Base-by-base conservation (phyloP, 2,113 vertebrate genomes). In the Gymnocephalus cernua region DNA sequence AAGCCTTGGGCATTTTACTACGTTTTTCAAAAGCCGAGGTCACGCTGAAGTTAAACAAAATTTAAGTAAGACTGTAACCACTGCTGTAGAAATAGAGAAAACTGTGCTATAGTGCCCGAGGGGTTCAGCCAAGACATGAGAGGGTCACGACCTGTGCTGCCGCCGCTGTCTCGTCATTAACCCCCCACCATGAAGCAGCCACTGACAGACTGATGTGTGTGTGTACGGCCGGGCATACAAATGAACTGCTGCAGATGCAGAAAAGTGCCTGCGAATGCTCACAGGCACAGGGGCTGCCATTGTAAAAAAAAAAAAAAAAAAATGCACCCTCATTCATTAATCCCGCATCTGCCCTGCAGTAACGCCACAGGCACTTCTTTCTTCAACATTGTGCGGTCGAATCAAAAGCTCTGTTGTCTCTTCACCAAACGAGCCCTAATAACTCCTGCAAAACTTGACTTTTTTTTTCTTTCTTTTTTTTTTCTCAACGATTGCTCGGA, bases 341-440 rank as follows among this genome's bases (percentile, higher is more conserved):
- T 10, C 75, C 45, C 18, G 51, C 63, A 38, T 87, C 44, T 69
- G 69, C 48, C 84, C 73, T 19, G 73, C 72, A 74, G 77, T 38
- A 35, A 53, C 23, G 16, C 89, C 62, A 66, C 77, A 81, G 76
- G 73, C 58, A 0, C 45, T 19, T n/a, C 77, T 84, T 81, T 86
- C 65, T 86, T 75, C 47, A 35, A 11, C 53, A 32, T 16, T 21
- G 15, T 68, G 48, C 1, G 15, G 45, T 62, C 7, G 19, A 65
- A 66, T 83, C 75, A 75, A 82, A 74, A 77, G 72, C 83, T 62
- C 35, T 62, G 47, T 27, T 79, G 74, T 86, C 38, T 78, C n/a
- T 19, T 25, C 5, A 12, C 18, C 73, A 32, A 47, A 63, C 45
- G 19, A 45, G 38, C 32, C 8, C 8, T 4, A 2, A 21, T 12